Percentiles rank a stretch among this genome's conserved stretches.
phyloP scores from a whole-genome alignment of 2,113 vertebrate genomes.

The Otolemur garnettii region DNA sequence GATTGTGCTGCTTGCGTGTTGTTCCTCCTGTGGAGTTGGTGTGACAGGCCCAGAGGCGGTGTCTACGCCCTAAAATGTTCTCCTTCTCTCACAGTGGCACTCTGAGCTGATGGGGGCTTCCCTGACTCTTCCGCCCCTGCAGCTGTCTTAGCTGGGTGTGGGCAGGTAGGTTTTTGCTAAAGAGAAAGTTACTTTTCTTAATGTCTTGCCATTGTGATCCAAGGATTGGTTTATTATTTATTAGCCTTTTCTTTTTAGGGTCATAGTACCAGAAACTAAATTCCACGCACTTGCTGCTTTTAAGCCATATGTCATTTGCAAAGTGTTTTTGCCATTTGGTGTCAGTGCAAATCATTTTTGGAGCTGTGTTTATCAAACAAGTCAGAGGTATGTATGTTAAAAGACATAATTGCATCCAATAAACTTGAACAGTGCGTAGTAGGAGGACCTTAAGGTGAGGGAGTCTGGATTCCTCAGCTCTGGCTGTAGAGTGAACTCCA shows the following conservation, averaged over 20 bases:
- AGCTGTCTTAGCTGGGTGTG: not conserved
- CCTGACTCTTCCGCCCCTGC: not conserved
- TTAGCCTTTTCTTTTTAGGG: not conserved
- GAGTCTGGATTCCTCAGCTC: not conserved
- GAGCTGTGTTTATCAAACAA: slow-evolving; percentile 33
- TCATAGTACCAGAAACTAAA: slow-evolving; percentile 14
- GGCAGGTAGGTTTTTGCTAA: not conserved
- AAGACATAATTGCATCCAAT: not conserved
- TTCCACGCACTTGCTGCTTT: not conserved
- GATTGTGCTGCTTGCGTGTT: not conserved
- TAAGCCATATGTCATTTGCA: not conserved
- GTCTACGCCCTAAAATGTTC: not conserved
- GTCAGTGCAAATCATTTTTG: slow-evolving; percentile 14
- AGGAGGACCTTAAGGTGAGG: not conserved
- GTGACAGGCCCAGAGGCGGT: not conserved
- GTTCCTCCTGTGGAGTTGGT: not conserved
- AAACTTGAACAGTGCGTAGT: not conserved
- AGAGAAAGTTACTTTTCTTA: not conserved
- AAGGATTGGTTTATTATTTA: not conserved
- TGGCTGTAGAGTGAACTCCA: not conserved
- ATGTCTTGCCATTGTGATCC: not conserved
- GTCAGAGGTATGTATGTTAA: not conserved
- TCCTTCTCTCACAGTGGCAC: not conserved
- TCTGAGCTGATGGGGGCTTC: not conserved
- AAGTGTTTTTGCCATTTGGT: slow-evolving; percentile 18